Conservation (phyloP, 2,888 invertebrate species). For the Julus scandinavius region DNA sequence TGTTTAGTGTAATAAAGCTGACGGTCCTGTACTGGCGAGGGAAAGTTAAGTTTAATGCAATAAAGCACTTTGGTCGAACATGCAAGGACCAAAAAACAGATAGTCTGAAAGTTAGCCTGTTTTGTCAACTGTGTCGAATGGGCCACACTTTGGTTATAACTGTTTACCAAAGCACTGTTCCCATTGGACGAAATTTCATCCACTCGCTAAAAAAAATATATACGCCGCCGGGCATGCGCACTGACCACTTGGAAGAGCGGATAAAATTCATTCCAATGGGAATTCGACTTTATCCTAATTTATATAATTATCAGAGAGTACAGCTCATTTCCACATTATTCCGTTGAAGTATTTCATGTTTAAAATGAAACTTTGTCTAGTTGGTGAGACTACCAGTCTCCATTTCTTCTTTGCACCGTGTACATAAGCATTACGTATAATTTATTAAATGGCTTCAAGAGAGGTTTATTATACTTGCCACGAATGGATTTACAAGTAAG, state of each 20-base stretch:
- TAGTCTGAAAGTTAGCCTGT: neutral
- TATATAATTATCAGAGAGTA: neutral
- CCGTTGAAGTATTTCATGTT: too few relatives aligned
- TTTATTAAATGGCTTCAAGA: neutral
- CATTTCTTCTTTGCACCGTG: too few relatives aligned
- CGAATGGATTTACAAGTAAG: neutral
- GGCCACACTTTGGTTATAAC: neutral
- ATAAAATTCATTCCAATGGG: neutral
- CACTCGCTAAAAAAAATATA: neutral
- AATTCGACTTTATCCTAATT: neutral
- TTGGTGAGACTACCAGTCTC: neutral
- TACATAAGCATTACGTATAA: neutral
- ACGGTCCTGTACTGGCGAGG: too few relatives aligned
- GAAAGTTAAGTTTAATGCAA: neutral
- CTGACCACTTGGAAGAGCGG: too few relatives aligned
- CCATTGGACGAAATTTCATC: neutral
- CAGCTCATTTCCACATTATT: neutral
- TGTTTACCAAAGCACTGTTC: too few relatives aligned
- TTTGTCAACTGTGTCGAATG: neutral
- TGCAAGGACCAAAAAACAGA: too few relatives aligned
- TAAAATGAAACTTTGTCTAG: neutral
- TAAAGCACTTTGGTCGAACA: neutral
- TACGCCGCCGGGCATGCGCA: too few relatives aligned
- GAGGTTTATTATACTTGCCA: neutral
- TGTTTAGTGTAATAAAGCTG: too few relatives aligned